phyloP scores from a whole-genome alignment of 2,113 vertebrate genomes.

The Rhizomys pruinosus region DNA sequence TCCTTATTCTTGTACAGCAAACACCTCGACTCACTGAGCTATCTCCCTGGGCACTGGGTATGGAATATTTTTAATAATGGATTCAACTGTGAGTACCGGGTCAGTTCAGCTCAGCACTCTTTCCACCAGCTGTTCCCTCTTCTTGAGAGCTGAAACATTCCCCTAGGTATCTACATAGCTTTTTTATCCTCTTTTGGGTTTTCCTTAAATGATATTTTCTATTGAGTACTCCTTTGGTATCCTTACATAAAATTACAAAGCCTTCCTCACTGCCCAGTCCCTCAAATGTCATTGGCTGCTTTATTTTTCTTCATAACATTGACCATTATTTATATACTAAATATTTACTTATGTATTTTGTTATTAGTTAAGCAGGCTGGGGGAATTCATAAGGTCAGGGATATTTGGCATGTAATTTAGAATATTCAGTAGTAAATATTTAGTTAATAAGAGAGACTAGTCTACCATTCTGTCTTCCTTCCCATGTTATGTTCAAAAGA shows the following conservation, averaged over 20 bases:
- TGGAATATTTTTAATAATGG: not conserved
- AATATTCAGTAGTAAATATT: not conserved
- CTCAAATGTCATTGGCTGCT: not conserved
- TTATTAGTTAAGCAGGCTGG: not conserved
- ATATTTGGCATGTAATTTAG: not conserved
- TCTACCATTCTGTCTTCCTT: not conserved
- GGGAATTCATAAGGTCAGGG: not conserved
- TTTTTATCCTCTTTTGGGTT: not conserved
- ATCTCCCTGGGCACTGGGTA: not conserved
- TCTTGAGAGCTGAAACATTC: not conserved
- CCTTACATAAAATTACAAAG: not conserved
- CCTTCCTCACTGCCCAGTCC: accelerated
- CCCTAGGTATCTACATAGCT: not conserved
- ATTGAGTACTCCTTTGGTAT: not conserved
- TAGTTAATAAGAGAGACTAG: not conserved
- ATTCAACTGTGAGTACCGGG: not conserved
- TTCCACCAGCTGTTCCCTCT: not conserved
- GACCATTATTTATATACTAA: not conserved
- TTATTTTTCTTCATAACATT: not conserved
- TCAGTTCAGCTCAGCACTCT: not conserved
- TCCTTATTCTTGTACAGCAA: not conserved
- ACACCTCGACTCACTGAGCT: not conserved
- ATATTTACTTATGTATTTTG: not conserved
- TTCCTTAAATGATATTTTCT: not conserved
- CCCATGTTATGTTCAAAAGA: not conserved